Base-by-base conservation (phyloP, 2,113 vertebrate genomes). In the Barnardius zonarius region DNA sequence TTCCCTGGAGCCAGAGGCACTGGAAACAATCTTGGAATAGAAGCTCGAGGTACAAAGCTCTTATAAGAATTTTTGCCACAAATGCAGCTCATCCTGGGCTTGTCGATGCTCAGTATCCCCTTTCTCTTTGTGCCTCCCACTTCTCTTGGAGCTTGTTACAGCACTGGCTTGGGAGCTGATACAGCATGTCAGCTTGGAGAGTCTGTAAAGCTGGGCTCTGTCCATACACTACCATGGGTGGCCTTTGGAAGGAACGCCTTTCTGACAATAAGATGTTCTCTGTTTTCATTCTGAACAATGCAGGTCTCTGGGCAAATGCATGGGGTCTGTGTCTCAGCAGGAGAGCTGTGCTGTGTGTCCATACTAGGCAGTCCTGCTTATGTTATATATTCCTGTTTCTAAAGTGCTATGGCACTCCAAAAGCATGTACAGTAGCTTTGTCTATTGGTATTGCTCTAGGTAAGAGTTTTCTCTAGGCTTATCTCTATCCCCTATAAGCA, bases 401-500 rank as follows among this genome's bases (percentile, higher is more conserved):
- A 6, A 63, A 79, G 43, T 1, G 1, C 44, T 61, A 3, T 31
- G 14, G 80, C 33, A 15, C 3, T 27, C 76, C 44, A 15, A 16
- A 46, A 44, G 33, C 2, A 0, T 8, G 48, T 18, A 66, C 2
- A 4, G 57, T 39, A 37, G 75, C 69, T 92, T 44, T 90, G 73
- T 61, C 52, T 91, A 0, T 39, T 82, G 93, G 61, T 51, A 27
- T 28, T 86, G 78, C 75, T 92, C 37, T 83, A 80, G 95, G 94
- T 90, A 80, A 55, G 54, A 80, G 59, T 68, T 86, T 66, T 83
- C 76, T 73, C 31, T 18, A 24, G 93, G 83, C 68, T 96, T 97
- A 92, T 95, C 76, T 96, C 84, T 91, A 92, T 96, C 93, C 66
- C 4, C 46, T 88, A 43, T 91, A 92, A 97, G 95, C 83, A 90